Base-by-base conservation (phyloP, 2,113 vertebrate species). In the Cynoglossus semilaevis region DNA sequence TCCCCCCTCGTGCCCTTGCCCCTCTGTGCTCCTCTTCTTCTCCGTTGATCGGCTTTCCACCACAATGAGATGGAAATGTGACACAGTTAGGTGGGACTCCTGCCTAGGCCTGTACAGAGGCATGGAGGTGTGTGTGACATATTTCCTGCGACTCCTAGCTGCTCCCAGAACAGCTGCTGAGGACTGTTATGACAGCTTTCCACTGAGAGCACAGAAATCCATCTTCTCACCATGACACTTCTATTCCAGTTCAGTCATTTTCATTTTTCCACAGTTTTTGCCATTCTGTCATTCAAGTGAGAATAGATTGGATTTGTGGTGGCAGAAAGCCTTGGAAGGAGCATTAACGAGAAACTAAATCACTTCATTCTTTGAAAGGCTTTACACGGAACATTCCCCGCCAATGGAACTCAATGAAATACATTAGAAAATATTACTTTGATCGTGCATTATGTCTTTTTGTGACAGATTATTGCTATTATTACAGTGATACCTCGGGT, bases 131-230 rank as follows among this genome's bases (percentile, higher is more conserved):
- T 72, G 75, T 76, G 85, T 79, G 81, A 83, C 80, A 81, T 60
- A 83, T 87, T 84, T 86, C 58, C 76, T 67, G 64, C 59, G 50
- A 80, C 74, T 85, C 79, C 79, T 79, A 58, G 81, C 79, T 79
- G 79, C 70, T 86, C 80, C 67, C 69, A 72, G 81, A 87, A 83
- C 83, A 84, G 86, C 79, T 87, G 84, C 80, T 55, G 83, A 83
- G 82, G 85, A 81, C 83, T 83, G 81, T 83, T 81, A 74, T 88
- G 85, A 88, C 86, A 88, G 83, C 85, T 85, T 80, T 84, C 84
- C 83, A 82, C 83, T 73, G 80, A 85, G 80, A 83, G 82, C 72
- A 78, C 75, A 87, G 61, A 72, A 87, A 84, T 87, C 80, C 84
- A 86, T 88, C 85, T 81, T 84, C 77, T 51, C 78, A 68, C 80